Percentiles rank a stretch among this genome's conserved stretches.
These are phyloP conservation scores for Choristoneura rosaceana DNA, from an alignment of 2,888 invertebrate genomes.

Conservation along the genomic window DNA sequence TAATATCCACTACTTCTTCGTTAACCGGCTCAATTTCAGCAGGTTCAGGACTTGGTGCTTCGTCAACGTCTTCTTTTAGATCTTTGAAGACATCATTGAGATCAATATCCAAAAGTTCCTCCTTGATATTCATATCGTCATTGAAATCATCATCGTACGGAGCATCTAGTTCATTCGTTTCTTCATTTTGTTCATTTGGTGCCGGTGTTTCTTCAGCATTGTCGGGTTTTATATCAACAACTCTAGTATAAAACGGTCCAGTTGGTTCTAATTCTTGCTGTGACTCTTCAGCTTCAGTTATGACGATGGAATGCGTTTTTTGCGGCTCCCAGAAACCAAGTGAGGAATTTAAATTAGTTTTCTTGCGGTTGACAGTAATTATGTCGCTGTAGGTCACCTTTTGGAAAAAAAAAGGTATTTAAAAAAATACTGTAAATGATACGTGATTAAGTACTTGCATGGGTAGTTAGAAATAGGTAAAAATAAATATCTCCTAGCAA, in stretches of 20 bases:
- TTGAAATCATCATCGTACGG: background rate
- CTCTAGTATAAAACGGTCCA: background rate
- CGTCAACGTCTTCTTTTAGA: background rate
- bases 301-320: slow-evolving; percentile 18
- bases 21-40: background rate
- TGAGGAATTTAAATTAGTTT: slow-evolving; percentile 28
- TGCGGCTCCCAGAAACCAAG: slow-evolving; percentile 31
- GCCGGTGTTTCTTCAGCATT: background rate
- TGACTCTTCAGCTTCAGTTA: background rate
- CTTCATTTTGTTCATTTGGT: background rate
- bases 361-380: slow-evolving; percentile 31
- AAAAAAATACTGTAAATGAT: background rate
- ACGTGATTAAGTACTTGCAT: too few relatives aligned
- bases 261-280: background rate
- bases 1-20: background rate
- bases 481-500: too few relatives aligned
- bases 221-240: slow-evolving; percentile 24
- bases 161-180: background rate
- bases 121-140: background rate
- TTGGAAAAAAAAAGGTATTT: background rate
- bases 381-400: slow-evolving; percentile 35
- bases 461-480: too few relatives aligned
- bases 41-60: background rate
- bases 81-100: slow-evolving; percentile 45
- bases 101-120: slow-evolving; percentile 27